Evolutionary conservation across 1,140 invertebrate species (phyloP), one percentile per base, ranked within the genome.

Genomic region (Bicyclus anynana): DNA sequence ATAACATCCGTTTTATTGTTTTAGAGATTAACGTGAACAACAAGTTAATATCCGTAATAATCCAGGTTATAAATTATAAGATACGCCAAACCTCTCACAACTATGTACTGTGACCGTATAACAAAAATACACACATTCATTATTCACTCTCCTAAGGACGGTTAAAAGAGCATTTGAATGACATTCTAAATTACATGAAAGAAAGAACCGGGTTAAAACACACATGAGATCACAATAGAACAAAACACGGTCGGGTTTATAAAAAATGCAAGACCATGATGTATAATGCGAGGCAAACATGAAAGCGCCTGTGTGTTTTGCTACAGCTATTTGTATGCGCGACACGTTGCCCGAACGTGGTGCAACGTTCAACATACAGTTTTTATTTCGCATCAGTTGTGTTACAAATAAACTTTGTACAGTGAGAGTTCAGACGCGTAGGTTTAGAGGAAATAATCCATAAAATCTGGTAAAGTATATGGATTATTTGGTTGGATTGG

Each of bases 361-460:
- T 59, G 56, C 56, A 52, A 29, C 49, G 26, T 59, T 37, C 40
- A 52, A 52, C 56, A 47, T 59, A 59, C 48, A 59, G 17, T 47
- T 59, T 59, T 59, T 59, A 59, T 59, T 59, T 59, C 49, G 29
- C 12, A 26, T 42, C 9, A 52, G 44, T 59, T 20, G 44, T 35
- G 48, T 42, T 51, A 49, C 47, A 51, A 59, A 59, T 27, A 23
- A 26, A 27, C 14, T 42, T 4, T 37, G 42, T 26, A 2, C 7
- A 42, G 7, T 26, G n/a, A 6, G 13, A n/a, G 18, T 12, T 44
- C 20, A 20, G 1, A 13, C 10, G 10, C 29, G 3, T 12, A 33
- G 7, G 7, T 12, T 1, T 12, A 12, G 1, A 12, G 10, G 2
- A 33, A 12, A 33, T 10, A 33, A 7, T 33, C 2, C 29, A 33